Base-by-base conservation (phyloP, 2,113 vertebrate species). In the Phylloscopus trochilus region DNA sequence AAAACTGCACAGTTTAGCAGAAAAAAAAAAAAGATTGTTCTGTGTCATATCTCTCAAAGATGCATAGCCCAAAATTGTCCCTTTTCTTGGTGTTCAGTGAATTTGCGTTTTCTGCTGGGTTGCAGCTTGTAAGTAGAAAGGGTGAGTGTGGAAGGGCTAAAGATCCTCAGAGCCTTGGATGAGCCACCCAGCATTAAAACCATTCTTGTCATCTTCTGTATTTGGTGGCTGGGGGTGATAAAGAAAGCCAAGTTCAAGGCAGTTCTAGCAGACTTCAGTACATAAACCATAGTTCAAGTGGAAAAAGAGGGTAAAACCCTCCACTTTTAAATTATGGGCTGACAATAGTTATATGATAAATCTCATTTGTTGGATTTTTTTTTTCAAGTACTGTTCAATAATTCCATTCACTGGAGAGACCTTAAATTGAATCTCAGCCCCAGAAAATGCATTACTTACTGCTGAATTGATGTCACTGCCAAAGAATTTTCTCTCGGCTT, bases 401-500 rank as follows among this genome's bases (percentile, higher is more conserved):
- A 89, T 66, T 79, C 33, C 89, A 69, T 83, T 92, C 72, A 80
- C 77, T 83, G 85, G 51, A 86, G 73, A 95, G 83, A 92, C 68
- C 83, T 96, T 75, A 92, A 93, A 88, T 90, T 87, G 81, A 93
- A 92, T 96, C 93, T 95, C 92, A 93, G 76, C 77, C 81, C 80
- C 84, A 93, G 95, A 87, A 95, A 96, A 97, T 81, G 92, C 83
- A 95, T 95, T 92, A 75, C 75, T 96, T 87, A 72, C 39, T 87
- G 76, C 80, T 67, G 94, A 92, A 96, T 89, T 95, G 92, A 97
- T 97, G 96, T 97, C 97, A 97, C 64, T 90, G 87, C 91, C 86
- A 92, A 97, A 94, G 95, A 97, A 97, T 97, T 97, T 94, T 96
- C 89, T 79, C 90, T 91, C 5, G 3, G 89, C 94, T 96, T 94